Percentiles rank a stretch among this genome's conserved stretches.
These are phyloP conservation scores for Drosophila bifasciata DNA, from an alignment of 1,140 invertebrate species.

Conservation along the genomic window DNA sequence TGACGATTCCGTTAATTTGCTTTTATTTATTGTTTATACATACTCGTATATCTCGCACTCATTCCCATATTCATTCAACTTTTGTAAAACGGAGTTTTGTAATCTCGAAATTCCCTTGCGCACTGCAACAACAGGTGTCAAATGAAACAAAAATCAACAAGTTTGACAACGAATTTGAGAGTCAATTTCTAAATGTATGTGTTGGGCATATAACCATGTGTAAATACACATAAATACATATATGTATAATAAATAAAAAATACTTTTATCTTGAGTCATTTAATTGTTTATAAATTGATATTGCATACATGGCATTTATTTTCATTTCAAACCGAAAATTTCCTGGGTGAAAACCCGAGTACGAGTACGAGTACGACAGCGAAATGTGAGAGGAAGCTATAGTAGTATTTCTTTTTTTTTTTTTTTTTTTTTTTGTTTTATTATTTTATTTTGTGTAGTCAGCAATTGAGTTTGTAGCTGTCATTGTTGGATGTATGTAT, in stretches of 20 bases:
- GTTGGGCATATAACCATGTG: neutral
- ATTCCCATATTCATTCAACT: too few relatives aligned
- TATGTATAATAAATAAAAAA: slow-evolving; percentile 1
- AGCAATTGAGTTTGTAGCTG: slow-evolving; percentile 46
- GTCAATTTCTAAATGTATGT: slow-evolving; percentile 9
- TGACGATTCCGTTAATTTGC: too few relatives aligned
- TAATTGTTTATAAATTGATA: slow-evolving; percentile 13
- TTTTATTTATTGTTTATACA: too few relatives aligned
- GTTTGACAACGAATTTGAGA: slow-evolving; percentile 19
- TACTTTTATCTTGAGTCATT: slow-evolving; percentile 21
- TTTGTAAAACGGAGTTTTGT: slow-evolving; percentile 20
- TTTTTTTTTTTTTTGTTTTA: slow-evolving; percentile 2
- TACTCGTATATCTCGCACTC: too few relatives aligned
- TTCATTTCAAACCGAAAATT: slow-evolving; percentile 13
- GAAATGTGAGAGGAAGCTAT: slow-evolving; percentile 40
- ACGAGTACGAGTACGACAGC: slow-evolving; percentile 23
- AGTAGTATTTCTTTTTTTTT: slow-evolving; percentile 18
- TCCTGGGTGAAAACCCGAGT: neutral
- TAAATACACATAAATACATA: neutral
- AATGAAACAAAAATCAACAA: slow-evolving; percentile 21
- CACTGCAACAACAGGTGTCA: slow-evolving; percentile 33
- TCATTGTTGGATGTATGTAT: slow-evolving; percentile 33
- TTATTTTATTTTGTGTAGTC: slow-evolving; percentile 52
- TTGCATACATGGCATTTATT: slow-evolving; percentile 9
- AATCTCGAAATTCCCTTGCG: slow-evolving; percentile 14